Evolutionary conservation across 2,113 vertebrate genomes (phyloP).

Genomic region (Amazona guildingii): DNA sequence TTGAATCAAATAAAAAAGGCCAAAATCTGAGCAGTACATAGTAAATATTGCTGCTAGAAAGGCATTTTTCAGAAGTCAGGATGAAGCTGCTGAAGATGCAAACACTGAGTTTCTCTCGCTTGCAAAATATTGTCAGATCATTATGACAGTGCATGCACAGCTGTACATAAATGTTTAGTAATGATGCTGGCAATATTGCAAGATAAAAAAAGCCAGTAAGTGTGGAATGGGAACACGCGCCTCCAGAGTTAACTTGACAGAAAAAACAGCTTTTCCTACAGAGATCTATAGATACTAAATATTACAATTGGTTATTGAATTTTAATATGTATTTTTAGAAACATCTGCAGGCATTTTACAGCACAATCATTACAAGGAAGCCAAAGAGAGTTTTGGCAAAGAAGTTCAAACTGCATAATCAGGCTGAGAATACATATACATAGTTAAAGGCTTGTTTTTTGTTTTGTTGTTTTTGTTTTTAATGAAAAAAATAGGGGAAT

Average conservation of each 20-base stretch:
- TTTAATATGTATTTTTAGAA: not conserved
- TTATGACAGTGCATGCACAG: not conserved
- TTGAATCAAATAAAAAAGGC: not conserved
- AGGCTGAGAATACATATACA: not conserved
- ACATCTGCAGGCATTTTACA: not conserved
- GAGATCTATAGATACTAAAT: not conserved
- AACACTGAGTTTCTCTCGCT: not conserved
- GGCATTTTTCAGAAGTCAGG: not conserved
- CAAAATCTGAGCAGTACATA: not conserved
- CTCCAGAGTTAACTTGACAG: not conserved
- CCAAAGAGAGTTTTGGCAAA: not conserved
- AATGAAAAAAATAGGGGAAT: not conserved
- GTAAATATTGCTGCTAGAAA: not conserved
- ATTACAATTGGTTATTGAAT: not conserved
- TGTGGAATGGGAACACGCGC: not conserved
- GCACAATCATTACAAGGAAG: not conserved
- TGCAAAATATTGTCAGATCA: conserved; percentile 25
- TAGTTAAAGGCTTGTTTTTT: not conserved
- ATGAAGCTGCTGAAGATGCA: not conserved
- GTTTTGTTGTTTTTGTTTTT: not conserved
- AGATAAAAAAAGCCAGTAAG: not conserved
- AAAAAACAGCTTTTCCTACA: not conserved
- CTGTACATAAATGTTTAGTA: conserved; percentile 24
- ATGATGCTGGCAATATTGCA: not conserved
- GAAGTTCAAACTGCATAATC: not conserved